Evolutionary conservation across 2,888 invertebrate genomes (phyloP).

Genomic region (Drymonia ruficornis): DNA sequence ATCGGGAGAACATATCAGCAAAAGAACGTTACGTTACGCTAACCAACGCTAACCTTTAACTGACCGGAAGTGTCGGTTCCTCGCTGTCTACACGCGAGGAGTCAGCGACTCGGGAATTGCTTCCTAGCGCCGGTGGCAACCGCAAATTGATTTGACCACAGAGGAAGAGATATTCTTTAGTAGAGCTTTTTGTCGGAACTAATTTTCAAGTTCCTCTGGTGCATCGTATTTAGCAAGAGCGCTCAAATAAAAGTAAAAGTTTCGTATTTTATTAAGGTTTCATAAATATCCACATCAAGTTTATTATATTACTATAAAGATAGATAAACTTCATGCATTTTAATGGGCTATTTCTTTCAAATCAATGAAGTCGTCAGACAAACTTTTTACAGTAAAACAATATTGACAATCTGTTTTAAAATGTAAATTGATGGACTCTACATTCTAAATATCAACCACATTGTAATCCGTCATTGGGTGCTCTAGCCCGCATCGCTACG

Average conservation of each 20-base stretch:
- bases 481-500: neutral
- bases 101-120: conserved; percentile 13
- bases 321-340: too few relatives aligned
- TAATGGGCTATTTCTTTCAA: too few relatives aligned
- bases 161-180: conserved; percentile 8
- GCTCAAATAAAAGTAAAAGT: too few relatives aligned
- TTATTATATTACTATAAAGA: too few relatives aligned
- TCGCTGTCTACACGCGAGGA: conserved; percentile 15
- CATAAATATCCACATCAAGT: too few relatives aligned
- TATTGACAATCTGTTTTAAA: too few relatives aligned
- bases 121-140: conserved; percentile 13
- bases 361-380: too few relatives aligned
- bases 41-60: conserved; percentile 28
- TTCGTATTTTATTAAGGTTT: too few relatives aligned
- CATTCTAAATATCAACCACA: neutral
- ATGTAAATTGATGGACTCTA: neutral
- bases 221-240: too few relatives aligned
- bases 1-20: neutral
- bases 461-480: neutral
- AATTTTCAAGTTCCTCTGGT: neutral
- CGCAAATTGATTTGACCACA: conserved; percentile 35
- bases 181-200: neutral
- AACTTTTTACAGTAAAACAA: too few relatives aligned
- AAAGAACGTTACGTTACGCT: neutral
- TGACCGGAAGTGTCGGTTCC: conserved; percentile 26